Evolutionary conservation across 2,113 vertebrate species (phyloP), one percentile per base, ranked within the genome.

Genomic region (Austrofundulus limnaeus): DNA sequence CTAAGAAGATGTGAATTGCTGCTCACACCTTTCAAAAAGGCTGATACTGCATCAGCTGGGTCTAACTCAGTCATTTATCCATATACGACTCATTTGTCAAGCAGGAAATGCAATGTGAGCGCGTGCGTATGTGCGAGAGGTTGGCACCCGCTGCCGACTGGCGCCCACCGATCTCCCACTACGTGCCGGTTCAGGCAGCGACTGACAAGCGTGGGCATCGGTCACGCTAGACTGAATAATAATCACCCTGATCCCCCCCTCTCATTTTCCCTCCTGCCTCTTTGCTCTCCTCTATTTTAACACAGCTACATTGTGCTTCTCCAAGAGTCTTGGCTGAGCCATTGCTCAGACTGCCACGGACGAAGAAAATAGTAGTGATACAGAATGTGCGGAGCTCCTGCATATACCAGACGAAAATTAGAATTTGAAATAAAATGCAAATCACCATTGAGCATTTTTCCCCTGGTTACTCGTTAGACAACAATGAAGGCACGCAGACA

Each of bases 381-480:
- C 69, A 77, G 87, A 88, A 83, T 9, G 7, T 63, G 55, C 81
- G 57, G 61, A 68, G 84, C 81, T 80, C 84, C 56, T 70, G 80
- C 72, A 83, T 90, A 85, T 90, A 87, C 77, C 62, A 58, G 80
- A 84, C 77, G 66, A 55, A 28, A 82, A 91, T 92, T 91, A 87
- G 77, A 92, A 92, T 89, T 92, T 90, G 80, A 92, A 92, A 92
- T 92, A 72, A 89, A 88, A 92, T 93, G 90, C 85, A 90, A 92
- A 92, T 92, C 72, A 90, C 87, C 84, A 74, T 75, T 20, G 89
- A 89, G 87, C 87, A 89, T 90, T 90, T 87, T 65, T 87, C 88
- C 83, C 88, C 88, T 62, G 86, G 90, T 91, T 92, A 89, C 86
- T 88, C 85, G 85, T 91, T 90, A 87, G 85, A 91, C 89, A 93